Percentiles rank a stretch among this genome's conserved stretches.
phyloP scores from a whole-genome alignment of 2,888 invertebrate species.

The Achlya flavicornis region DNA sequence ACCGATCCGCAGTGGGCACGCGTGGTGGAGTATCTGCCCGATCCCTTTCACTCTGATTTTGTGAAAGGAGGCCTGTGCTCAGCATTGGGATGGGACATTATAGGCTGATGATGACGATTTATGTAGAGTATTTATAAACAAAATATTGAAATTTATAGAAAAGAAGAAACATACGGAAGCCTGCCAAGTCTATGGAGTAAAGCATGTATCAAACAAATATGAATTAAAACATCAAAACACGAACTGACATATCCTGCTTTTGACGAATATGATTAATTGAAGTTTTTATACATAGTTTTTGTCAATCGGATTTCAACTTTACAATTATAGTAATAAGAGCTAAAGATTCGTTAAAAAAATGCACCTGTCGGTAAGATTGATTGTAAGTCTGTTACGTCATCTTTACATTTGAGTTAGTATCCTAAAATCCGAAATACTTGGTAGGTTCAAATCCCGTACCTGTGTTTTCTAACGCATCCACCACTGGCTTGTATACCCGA shows the following conservation, averaged over 20 bases:
- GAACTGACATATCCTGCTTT: constrained; percentile 12
- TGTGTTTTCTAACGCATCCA: no score
- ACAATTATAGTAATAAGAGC: background rate
- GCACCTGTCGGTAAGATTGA: background rate
- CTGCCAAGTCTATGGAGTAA: background rate
- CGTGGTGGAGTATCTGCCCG: no score
- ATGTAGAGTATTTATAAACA: no score
- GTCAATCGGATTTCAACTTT: background rate
- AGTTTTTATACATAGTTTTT: background rate
- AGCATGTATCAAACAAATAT: background rate
- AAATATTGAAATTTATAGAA: no score
- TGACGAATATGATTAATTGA: background rate
- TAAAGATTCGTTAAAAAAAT: background rate
- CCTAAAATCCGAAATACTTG: no score
- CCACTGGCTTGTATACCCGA: no score
- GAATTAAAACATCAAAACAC: background rate
- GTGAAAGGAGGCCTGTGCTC: no score
- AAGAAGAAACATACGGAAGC: no score
- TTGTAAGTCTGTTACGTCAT: background rate
- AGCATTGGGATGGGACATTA: no score
- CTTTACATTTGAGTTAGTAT: background rate
- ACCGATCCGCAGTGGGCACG: no score
- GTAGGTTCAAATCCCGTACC: background rate
- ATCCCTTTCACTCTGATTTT: no score
- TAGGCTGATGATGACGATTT: no score